A percentile compares a stretch with the other conserved stretches of the same genome.
These are phyloP conservation scores for Sminthopsis crassicaudata DNA, from an alignment of 2,113 vertebrate genomes.

Conservation along the genomic window DNA sequence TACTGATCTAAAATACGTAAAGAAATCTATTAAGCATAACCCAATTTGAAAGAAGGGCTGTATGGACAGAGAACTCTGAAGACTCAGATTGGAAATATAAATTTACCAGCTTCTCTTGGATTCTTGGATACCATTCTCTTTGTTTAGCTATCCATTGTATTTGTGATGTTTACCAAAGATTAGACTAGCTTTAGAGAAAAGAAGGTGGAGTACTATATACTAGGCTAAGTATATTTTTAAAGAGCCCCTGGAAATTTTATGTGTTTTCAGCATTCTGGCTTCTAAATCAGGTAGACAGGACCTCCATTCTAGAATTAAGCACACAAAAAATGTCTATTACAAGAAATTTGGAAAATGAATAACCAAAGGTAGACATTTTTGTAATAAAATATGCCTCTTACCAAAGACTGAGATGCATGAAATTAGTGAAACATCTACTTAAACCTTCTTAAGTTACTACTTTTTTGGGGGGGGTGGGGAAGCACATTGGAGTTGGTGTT, in stretches of 20 bases:
- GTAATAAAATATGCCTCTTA: not conserved
- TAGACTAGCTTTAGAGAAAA: not conserved
- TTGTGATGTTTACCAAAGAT: not conserved
- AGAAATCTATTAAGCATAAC: not conserved
- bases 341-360: too few species aligned
- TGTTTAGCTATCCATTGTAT: not conserved
- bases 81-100: constrained; percentile 15
- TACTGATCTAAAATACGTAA: constrained; percentile 49
- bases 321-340: not conserved
- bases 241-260: not conserved
- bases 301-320: not conserved
- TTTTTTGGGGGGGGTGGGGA: not conserved
- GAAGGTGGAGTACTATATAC: not conserved
- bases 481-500: not conserved
- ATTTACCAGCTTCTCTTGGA: constrained; percentile 13
- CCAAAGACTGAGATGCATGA: not conserved
- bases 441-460: constrained; percentile 25
- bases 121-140: constrained; percentile 19
- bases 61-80: constrained; percentile 8
- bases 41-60: constrained; percentile 9
- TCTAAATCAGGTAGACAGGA: not conserved
- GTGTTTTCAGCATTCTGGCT: not conserved
- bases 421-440: not conserved
- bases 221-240: not conserved
- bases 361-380: too few species aligned